Conservation (phyloP, 37 sponge, comb jelly and placozoan species). For the Haliclona indistincta region DNA sequence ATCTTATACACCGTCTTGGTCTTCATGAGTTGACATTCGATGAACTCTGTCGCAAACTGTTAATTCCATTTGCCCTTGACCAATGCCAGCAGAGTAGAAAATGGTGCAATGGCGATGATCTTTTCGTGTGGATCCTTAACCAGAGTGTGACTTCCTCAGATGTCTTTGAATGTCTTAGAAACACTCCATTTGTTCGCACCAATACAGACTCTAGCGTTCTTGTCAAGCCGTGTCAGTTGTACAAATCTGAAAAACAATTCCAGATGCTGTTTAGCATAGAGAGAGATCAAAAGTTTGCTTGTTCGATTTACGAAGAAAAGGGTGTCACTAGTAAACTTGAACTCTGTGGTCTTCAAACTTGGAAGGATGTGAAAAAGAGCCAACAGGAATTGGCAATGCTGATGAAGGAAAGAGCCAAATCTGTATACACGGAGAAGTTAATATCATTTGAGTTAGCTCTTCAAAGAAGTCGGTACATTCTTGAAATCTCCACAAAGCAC, state of each 20-base stretch:
- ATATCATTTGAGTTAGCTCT: background rate
- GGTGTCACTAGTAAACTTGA: conserved; percentile 9
- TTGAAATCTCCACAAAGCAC: background rate
- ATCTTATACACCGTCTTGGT: conserved; percentile 25
- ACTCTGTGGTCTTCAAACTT: conserved; percentile 29
- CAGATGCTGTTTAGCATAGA: conserved; percentile 12
- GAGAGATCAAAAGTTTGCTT: conserved; percentile 24
- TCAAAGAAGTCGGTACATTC: conserved; percentile 12
- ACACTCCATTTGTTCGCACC: conserved; percentile 4
- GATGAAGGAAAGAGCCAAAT: conserved; percentile 19
- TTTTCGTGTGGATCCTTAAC: conserved; percentile 43
- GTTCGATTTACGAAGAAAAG: conserved; percentile 1
- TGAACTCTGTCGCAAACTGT: conserved; percentile 10
- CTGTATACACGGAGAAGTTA: conserved; percentile 21
- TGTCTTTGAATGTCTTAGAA: background rate
- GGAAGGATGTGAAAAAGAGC: conserved; percentile 16
- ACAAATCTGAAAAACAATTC: conserved; percentile 34
- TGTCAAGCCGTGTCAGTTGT: conserved; percentile 21
- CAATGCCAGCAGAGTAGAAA: background rate
- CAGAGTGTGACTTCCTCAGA: background rate
- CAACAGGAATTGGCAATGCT: background rate
- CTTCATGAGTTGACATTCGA: background rate
- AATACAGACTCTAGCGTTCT: background rate
- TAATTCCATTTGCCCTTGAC: conserved; percentile 27
- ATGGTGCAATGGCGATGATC: conserved; percentile 19